Percentiles rank a stretch among this genome's conserved stretches.
These are phyloP conservation scores for Labia minor DNA, from an alignment of 2,888 invertebrate species.

Conservation along the genomic window DNA sequence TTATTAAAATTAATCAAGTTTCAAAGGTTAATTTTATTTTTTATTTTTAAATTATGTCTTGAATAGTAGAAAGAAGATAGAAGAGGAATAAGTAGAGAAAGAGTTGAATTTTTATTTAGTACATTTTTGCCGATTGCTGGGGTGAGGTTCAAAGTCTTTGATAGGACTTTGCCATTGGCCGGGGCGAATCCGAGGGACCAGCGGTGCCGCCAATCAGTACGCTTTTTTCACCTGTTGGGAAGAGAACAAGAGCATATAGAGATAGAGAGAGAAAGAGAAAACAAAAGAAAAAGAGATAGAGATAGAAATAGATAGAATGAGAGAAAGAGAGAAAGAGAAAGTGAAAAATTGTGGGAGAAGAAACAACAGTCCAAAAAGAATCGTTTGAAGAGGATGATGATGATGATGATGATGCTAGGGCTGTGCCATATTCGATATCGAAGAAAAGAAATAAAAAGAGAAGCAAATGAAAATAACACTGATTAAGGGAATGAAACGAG, in stretches of 20 bases:
- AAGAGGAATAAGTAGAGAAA: neutral
- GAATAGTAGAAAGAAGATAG: neutral
- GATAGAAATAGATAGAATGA: no score
- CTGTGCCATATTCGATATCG: constrained; percentile 13
- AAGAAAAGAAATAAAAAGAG: neutral
- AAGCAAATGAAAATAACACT: neutral
- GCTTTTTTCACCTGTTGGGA: constrained; percentile 67
- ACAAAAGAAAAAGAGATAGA: neutral
- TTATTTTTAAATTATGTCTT: no score
- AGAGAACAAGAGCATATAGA: constrained; percentile 39
- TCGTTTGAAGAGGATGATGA: constrained; percentile 21
- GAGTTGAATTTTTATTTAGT: neutral
- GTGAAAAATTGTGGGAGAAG: no score
- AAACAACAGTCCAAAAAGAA: neutral
- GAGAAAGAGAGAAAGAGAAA: constrained; percentile 17
- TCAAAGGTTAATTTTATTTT: no score
- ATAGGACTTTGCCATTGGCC: constrained; percentile 24
- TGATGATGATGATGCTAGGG: neutral
- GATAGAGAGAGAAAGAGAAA: neutral
- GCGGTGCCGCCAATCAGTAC: constrained; percentile 67
- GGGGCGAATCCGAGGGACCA: constrained; percentile 33
- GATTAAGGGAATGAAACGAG: neutral
- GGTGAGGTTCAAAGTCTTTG: constrained; percentile 29
- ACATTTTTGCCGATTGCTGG: constrained; percentile 13
- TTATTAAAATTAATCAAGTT: no score